A percentile compares a stretch with the other conserved stretches of the same genome.
Conservation (phyloP, 2,113 vertebrate genomes). For the Sturnira hondurensis region DNA sequence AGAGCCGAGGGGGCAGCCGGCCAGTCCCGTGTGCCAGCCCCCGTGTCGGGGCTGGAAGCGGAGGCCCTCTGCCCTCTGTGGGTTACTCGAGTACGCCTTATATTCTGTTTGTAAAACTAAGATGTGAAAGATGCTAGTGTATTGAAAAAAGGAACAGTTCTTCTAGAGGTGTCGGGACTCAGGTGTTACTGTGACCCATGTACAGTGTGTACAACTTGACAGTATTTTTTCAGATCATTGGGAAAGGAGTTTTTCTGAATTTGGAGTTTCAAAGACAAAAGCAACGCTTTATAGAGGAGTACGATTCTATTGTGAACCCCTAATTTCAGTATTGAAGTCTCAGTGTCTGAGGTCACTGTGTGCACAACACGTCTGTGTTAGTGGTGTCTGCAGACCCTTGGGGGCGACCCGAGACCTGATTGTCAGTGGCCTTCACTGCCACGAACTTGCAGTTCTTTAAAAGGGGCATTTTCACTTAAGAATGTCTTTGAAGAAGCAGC, state of each 20-base stretch:
- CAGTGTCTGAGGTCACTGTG: not conserved
- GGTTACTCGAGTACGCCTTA: conserved; percentile 62
- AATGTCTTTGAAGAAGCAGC: not conserved
- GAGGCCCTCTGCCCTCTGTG: conserved; percentile 26
- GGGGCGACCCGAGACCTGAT: not conserved
- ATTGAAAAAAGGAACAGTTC: not conserved
- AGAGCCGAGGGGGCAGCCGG: conserved; percentile 49
- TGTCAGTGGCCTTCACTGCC: not conserved
- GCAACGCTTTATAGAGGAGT: not conserved
- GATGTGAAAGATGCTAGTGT: not conserved
- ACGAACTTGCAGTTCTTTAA: not conserved
- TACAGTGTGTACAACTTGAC: not conserved
- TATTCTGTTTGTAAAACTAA: conserved; percentile 20
- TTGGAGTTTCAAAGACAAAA: conserved; percentile 11
- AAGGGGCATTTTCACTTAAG: not conserved
- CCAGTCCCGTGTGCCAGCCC: conserved; percentile 36
- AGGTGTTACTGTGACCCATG: not conserved
- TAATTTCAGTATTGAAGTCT: not conserved
- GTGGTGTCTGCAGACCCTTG: not conserved
- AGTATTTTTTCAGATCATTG: not conserved
- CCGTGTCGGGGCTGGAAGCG: conserved; percentile 36
- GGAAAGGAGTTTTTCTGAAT: not conserved
- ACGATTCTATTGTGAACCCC: not conserved
- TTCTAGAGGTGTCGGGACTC: not conserved
- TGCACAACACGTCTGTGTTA: not conserved